phyloP scores from a whole-genome alignment of 2,888 invertebrate species.

The Mythimna lalbum region DNA sequence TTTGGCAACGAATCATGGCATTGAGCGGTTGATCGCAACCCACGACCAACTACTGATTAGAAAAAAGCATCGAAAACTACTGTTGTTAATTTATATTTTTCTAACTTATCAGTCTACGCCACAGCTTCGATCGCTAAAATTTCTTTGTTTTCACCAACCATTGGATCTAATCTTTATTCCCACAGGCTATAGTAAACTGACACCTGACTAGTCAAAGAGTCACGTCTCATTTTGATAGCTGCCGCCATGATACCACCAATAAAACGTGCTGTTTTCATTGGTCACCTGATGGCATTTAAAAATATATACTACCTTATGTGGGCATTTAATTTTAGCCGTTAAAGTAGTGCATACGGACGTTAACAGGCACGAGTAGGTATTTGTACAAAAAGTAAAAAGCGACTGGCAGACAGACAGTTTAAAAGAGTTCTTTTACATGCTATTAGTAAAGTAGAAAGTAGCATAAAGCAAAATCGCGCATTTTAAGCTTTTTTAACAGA shows the following conservation, averaged over 20 bases:
- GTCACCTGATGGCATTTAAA: constrained; percentile 53
- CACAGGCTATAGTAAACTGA: constrained; percentile 25
- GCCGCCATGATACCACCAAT: constrained; percentile 47
- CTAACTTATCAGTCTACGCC: too few species aligned
- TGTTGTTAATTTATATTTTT: too few species aligned
- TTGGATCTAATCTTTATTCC: constrained; percentile 12
- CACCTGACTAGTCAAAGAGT: constrained; percentile 45
- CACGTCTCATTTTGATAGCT: constrained; percentile 62
- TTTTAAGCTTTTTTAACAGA: neutral
- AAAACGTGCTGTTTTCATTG: constrained; percentile 62
- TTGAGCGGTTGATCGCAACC: too few species aligned
- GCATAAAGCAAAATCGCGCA: neutral
- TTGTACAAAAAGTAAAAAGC: neutral
- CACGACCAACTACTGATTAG: too few species aligned
- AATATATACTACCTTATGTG: constrained; percentile 18
- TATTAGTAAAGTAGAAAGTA: neutral
- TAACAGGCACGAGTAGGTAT: neutral
- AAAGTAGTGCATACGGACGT: constrained; percentile 3
- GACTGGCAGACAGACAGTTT: neutral
- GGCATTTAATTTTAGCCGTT: constrained; percentile 21
- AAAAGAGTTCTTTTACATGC: neutral
- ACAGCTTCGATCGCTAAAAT: neutral
- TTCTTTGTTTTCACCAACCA: neutral
- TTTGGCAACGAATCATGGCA: too few species aligned
- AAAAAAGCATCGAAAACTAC: too few species aligned